phyloP scores from a whole-genome alignment of 2,113 vertebrate genomes.

The Morone chrysops region DNA sequence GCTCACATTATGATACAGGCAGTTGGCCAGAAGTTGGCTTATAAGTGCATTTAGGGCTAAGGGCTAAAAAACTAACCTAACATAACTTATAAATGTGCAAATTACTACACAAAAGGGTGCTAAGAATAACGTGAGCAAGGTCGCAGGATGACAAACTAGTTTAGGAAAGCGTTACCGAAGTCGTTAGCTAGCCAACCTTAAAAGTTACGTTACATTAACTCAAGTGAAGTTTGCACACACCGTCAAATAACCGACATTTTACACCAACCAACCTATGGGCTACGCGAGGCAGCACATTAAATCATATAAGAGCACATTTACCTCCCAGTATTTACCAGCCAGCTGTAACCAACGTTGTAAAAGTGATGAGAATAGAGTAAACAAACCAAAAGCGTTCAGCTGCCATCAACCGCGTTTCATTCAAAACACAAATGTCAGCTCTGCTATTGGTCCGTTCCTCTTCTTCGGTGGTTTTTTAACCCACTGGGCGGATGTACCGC shows the following conservation, averaged over 20 bases:
- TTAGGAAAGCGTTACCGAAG: background rate
- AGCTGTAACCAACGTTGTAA: background rate
- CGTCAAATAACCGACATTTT: background rate
- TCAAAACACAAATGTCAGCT: constrained; percentile 70
- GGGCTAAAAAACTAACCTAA: background rate
- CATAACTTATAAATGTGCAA: background rate
- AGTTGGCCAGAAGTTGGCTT: background rate
- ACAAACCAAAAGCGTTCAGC: background rate
- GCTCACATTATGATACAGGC: background rate
- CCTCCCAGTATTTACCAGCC: background rate
- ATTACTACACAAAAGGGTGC: background rate
- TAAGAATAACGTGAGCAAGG: background rate
- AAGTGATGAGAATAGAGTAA: background rate
- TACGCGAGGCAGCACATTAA: background rate
- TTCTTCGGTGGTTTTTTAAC: constrained; percentile 50
- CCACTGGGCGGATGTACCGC: fast-evolving
- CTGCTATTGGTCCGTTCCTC: constrained; percentile 67
- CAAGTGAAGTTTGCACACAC: background rate
- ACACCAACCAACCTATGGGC: fast-evolving
- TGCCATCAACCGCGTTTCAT: constrained; percentile 71
- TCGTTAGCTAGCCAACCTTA: background rate
- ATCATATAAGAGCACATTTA: constrained; percentile 18
- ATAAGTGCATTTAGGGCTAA: background rate
- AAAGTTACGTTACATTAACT: constrained; percentile 6
- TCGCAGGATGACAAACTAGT: background rate